Evolutionary conservation across 2,797 vertebrate species (phyloP).

Genomic region (Choloepus didactylus): DNA sequence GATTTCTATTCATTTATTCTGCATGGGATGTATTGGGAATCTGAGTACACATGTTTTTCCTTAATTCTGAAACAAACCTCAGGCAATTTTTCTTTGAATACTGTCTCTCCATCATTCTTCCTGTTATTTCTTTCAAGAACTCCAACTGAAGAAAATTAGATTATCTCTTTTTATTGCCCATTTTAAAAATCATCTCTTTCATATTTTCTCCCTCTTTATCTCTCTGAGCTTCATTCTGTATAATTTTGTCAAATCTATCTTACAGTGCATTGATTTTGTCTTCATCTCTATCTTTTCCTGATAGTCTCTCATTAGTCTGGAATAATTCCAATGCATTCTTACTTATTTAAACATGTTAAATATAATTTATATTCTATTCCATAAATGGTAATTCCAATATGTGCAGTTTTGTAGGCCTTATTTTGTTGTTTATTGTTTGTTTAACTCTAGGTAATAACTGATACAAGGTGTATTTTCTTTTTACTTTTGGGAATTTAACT

Average conservation of each 20-base stretch:
- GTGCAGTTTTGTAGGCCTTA: background rate
- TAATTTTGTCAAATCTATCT: background rate
- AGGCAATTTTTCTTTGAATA: background rate
- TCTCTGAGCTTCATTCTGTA: background rate
- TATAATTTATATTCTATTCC: conserved; percentile 11
- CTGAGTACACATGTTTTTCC: background rate
- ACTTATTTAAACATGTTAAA: conserved; percentile 7
- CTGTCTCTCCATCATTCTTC: background rate
- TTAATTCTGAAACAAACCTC: background rate
- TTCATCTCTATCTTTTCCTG: background rate
- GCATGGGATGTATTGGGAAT: background rate
- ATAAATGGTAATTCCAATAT: background rate
- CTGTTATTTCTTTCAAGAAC: background rate
- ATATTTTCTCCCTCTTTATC: background rate
- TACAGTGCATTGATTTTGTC: background rate
- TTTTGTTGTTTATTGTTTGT: background rate
- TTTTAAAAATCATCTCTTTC: background rate
- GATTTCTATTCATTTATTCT: background rate
- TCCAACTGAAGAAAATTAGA: background rate
- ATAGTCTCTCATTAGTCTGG: background rate
- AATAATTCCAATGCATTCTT: background rate
- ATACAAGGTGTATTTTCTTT: background rate
- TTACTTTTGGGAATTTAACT: background rate
- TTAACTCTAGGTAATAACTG: background rate
- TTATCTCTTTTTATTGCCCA: background rate